Evolutionary conservation across 2,113 vertebrate genomes (phyloP).

Genomic region (Delphinus delphis): DNA sequence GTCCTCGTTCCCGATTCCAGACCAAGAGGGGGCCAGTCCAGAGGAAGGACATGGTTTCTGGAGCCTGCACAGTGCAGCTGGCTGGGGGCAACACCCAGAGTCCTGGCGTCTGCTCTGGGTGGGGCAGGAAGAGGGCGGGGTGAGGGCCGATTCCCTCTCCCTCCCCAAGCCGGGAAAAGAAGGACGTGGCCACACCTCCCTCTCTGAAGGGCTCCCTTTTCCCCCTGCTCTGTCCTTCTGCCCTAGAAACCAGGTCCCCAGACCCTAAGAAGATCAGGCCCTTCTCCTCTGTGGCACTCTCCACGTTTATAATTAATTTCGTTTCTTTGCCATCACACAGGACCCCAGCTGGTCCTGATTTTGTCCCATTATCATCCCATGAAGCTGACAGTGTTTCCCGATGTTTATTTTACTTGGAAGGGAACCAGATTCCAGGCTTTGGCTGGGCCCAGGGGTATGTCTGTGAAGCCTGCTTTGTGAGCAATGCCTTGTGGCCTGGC

Average conservation of each 20-base stretch:
- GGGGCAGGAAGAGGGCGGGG: background rate
- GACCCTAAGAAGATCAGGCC: background rate
- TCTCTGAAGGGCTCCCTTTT: background rate
- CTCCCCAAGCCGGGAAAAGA: no score
- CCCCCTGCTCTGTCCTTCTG: background rate
- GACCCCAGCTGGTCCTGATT: no score
- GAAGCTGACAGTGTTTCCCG: background rate
- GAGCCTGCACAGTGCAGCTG: rapidly evolving
- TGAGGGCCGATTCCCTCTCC: rapidly evolving
- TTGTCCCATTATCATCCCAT: background rate
- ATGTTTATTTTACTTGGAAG: background rate
- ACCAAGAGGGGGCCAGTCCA: background rate
- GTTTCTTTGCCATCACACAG: background rate
- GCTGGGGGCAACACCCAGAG: background rate
- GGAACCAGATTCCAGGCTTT: background rate
- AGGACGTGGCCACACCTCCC: background rate
- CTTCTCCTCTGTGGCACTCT: background rate
- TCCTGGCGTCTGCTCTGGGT: background rate
- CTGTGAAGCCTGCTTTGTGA: background rate
- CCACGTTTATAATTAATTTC: no score
- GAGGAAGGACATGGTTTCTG: background rate
- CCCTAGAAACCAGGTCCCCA: background rate
- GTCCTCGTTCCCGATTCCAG: no score
- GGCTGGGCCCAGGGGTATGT: background rate
- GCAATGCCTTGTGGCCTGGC: background rate